phyloP scores from a whole-genome alignment of 2,797 vertebrate species.

The Melanotaenia trifasciata region DNA sequence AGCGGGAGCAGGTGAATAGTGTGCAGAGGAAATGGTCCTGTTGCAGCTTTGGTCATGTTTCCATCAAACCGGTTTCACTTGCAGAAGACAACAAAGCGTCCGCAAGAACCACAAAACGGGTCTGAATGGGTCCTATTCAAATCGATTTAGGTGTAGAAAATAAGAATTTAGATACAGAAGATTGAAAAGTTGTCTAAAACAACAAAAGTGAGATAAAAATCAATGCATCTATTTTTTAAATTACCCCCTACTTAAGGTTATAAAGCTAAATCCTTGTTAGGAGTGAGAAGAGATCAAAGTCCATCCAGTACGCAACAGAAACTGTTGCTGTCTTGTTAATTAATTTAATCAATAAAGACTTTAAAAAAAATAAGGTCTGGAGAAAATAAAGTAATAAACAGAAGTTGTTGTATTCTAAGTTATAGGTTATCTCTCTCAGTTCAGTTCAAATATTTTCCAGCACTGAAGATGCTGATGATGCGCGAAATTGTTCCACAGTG shows the following conservation, averaged over 20 bases:
- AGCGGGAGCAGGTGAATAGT: constrained; percentile 34
- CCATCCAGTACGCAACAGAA: constrained; percentile 5
- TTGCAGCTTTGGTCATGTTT: constrained; percentile 74
- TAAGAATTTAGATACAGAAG: not conserved
- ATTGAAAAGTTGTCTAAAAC: constrained; percentile 11
- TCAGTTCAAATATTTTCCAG: not conserved
- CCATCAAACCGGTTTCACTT: constrained; percentile 57
- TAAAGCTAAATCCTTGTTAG: not conserved
- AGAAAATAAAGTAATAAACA: not conserved
- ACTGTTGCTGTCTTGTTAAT: constrained; percentile 10
- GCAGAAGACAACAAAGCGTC: constrained; percentile 31
- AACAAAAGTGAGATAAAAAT: not conserved
- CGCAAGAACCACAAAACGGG: not conserved
- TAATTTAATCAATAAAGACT: constrained; percentile 12
- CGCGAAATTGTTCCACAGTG: constrained; percentile 30
- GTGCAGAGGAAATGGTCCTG: constrained; percentile 46
- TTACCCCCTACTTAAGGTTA: not conserved
- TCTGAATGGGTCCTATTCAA: not conserved
- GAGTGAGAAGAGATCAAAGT: constrained; percentile 2
- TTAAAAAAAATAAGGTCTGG: constrained; percentile 15
- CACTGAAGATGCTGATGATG: constrained; percentile 21
- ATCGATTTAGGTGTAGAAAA: not conserved
- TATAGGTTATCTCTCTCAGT: not conserved
- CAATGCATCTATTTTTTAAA: not conserved
- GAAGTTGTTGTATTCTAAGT: not conserved